phyloP scores from a whole-genome alignment of 2,888 invertebrate genomes.

The Eupithecia tripunctaria region DNA sequence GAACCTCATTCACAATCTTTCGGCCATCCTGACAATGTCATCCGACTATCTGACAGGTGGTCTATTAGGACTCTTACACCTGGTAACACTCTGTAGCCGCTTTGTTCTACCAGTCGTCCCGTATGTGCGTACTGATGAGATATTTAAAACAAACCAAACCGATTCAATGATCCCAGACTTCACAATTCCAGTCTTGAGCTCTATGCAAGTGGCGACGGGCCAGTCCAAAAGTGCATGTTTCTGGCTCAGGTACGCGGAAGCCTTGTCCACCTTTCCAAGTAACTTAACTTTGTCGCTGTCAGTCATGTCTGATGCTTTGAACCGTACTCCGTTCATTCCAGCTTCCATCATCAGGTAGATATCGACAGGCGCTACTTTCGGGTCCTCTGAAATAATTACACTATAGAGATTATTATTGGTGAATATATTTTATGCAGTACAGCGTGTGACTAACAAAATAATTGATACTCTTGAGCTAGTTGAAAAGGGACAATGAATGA shows the following conservation, averaged over 20 bases:
- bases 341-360: conserved; percentile 76
- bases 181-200: conserved; percentile 94
- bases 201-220: conserved; percentile 91
- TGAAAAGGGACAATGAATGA: not conserved
- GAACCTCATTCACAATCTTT: too few species aligned
- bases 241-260: conserved; percentile 79
- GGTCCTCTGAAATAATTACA: conserved; percentile 49
- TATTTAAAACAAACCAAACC: conserved; percentile 39
- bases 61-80: too few species aligned
- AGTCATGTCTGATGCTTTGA: conserved; percentile 59
- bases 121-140: not conserved
- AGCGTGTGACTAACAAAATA: not conserved
- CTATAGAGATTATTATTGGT: not conserved
- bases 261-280: conserved; percentile 63
- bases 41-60: too few species aligned
- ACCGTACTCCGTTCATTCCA: conserved; percentile 76
- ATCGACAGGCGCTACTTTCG: conserved; percentile 58
- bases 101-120: too few species aligned
- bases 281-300: conserved; percentile 61
- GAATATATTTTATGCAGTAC: not conserved
- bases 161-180: conserved; percentile 84
- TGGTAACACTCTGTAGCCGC: too few species aligned
- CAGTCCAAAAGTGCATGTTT: conserved; percentile 80
- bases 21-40: too few species aligned
- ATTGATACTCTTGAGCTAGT: not conserved